phyloP scores from a whole-genome alignment of 2,888 invertebrate species.

The Augiades crinisus region DNA sequence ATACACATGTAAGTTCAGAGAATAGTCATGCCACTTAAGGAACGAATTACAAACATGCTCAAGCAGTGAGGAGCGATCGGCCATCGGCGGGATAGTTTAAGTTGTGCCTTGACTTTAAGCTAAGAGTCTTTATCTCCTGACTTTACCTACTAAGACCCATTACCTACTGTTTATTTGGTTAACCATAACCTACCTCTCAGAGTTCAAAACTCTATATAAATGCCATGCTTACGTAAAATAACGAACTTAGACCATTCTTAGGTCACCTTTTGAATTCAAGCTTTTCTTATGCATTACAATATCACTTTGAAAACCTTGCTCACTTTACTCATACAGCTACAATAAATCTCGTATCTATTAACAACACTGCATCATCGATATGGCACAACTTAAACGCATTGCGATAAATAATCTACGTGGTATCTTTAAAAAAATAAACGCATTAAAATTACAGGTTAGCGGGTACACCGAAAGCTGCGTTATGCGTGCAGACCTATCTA shows the following conservation, averaged over 20 bases:
- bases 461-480: slow-evolving; percentile 75
- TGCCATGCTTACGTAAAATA: no score
- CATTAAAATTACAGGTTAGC: slow-evolving; percentile 60
- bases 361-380: neutral
- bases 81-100: slow-evolving; percentile 61
- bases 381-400: slow-evolving; percentile 68
- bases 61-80: slow-evolving; percentile 76
- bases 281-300: no score
- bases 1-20: slow-evolving; percentile 64
- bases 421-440: slow-evolving; percentile 48
- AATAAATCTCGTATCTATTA: no score
- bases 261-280: no score
- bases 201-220: neutral
- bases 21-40: slow-evolving; percentile 71
- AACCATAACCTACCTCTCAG: neutral
- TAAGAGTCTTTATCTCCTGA: no score
- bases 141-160: neutral
- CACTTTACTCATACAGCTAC: no score
- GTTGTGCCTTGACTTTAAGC: slow-evolving; percentile 59
- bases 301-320: no score
- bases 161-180: neutral
- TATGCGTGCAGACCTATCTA: slow-evolving; percentile 67
- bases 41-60: slow-evolving; percentile 75
- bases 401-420: slow-evolving; percentile 57
- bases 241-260: no score